These are phyloP conservation scores for Staurois parvus DNA, from an alignment of 2,797 vertebrate species.

Conservation along the genomic window DNA sequence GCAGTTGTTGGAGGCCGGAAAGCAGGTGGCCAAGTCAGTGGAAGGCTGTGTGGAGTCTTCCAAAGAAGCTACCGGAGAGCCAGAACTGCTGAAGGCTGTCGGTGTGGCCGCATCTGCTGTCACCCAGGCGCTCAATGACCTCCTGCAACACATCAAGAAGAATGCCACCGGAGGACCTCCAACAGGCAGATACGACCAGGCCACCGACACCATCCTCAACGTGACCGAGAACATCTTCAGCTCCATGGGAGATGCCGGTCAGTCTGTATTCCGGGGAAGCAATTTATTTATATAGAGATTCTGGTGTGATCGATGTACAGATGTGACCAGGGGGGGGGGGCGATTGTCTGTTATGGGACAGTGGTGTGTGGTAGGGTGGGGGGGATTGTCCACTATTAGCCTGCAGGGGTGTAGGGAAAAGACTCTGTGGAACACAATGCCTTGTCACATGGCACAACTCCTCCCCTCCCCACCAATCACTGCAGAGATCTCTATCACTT, in stretches of 20 bases:
- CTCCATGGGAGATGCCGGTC: conserved; percentile 97
- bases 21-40: conserved; percentile 94
- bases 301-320: no score
- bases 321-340: no score
- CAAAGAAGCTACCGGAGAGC: conserved; percentile 88
- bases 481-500: no score
- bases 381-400: no score
- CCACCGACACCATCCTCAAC: conserved; percentile 95
- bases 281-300: no score
- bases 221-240: conserved; percentile 99
- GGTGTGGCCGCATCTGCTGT: conserved; percentile 91
- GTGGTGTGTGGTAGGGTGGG: no score
- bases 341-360: no score
- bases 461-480: no score
- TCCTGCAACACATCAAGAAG: conserved; percentile 95
- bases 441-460: no score
- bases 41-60: conserved; percentile 95
- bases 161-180: conserved; percentile 89
- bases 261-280: conserved; percentile 57
- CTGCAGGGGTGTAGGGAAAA: no score
- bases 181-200: conserved; percentile 93
- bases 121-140: conserved; percentile 93
- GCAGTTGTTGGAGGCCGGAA: conserved; percentile 93
- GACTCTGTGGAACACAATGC: no score
- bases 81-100: conserved; percentile 91